Evolutionary conservation across 2,113 vertebrate genomes (phyloP).

Genomic region (Hemibagrus wyckioides): DNA sequence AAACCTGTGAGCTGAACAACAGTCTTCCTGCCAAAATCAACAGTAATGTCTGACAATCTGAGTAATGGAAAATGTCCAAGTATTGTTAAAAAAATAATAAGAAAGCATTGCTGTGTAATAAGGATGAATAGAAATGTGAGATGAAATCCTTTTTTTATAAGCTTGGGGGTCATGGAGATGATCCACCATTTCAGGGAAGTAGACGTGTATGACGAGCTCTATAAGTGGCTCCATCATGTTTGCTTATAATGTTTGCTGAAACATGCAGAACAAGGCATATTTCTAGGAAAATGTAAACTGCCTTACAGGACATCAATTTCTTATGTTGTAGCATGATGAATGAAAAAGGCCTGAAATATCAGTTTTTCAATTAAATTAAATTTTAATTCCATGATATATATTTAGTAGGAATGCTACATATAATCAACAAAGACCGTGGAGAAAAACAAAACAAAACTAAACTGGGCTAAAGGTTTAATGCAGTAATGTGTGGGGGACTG

Average conservation of each 20-base stretch:
- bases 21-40: neutral
- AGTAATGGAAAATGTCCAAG: neutral
- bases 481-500: neutral
- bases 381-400: neutral
- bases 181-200: neutral
- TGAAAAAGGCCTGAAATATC: neutral
- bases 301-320: neutral
- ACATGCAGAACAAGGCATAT: neutral
- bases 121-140: neutral
- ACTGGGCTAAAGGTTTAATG: neutral
- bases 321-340: neutral
- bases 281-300: conserved; percentile 1
- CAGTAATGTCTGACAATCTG: neutral
- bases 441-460: neutral
- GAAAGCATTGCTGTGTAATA: neutral
- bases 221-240: neutral
- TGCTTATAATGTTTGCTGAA: neutral
- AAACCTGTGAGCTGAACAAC: neutral
- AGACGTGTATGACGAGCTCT: neutral
- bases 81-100: neutral
- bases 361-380: no score
- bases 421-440: neutral
- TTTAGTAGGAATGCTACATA: neutral
- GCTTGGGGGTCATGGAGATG: neutral
- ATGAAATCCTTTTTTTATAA: neutral